Base-by-base conservation (phyloP, 2,797 vertebrate genomes). In the Siniperca undulata region DNA sequence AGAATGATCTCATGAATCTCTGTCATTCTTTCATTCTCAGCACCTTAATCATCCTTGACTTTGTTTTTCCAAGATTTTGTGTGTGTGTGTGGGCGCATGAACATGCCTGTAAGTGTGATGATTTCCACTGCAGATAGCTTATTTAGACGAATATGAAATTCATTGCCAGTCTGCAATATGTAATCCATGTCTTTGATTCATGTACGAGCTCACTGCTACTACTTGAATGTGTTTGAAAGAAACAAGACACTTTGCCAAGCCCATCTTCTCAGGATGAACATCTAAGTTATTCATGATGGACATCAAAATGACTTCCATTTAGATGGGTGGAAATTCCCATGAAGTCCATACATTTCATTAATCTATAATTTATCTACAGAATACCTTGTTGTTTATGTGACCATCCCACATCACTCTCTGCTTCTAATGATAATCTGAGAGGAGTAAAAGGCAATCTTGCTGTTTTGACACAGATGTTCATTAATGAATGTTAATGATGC, bases 271-370 rank as follows among this genome's bases (percentile, higher is more conserved):
- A 78, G 69, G 55, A 69, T 50, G 42, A 69, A 77, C 67, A 56
- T 55, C 55, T 65, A 61, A 85, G 60, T 86, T 82, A 88, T 91
- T 90, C 66, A 89, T 89, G 82, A 87, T 70, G n/a, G 20, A 77
- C 53, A 69, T 77, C 13, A 2, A 56, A n/a, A 46, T 62, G 34
- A 68, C 61, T 78, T 81, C 24, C 38, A 74, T 74, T 80, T 4
- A 68, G 5, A 46, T 9, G 53, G 30, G 30, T 30, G 7, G 24
- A 78, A 79, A 69, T 66, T 66, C 58, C 75, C 14, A 0, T 71
- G 10, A 34, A 83, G 62, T 74, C 60, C 13, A 53, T 70, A 40
- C 20, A 70, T 83, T 88, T 46, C 48, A 85, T 74, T 48, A 38
- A 79, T 90, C 50, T 77, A 53, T 68, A 74, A 80, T 87, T 82